These are phyloP conservation scores for Parauchenoglanis punctatus DNA, from an alignment of 2,797 vertebrate genomes.

Conservation along the genomic window DNA sequence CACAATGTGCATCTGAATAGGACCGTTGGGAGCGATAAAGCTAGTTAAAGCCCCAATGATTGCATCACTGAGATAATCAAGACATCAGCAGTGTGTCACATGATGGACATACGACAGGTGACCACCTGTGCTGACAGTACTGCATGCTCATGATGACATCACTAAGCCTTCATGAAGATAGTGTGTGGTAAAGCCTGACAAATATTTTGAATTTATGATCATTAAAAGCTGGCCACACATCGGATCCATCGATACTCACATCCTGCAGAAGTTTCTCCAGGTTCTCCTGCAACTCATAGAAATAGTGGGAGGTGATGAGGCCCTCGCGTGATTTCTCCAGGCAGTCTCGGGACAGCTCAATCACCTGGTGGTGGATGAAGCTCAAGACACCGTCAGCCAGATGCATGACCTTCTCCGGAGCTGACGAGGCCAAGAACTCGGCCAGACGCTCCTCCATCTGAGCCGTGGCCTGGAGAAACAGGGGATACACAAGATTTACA, in stretches of 20 bases:
- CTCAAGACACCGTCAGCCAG: constrained; percentile 93
- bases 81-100: constrained; percentile 62
- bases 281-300: constrained; percentile 96
- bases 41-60: constrained; percentile 63
- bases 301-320: constrained; percentile 95
- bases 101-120: constrained; percentile 52
- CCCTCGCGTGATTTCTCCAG: constrained; percentile 91
- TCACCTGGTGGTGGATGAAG: constrained; percentile 97
- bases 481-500: background rate
- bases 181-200: background rate
- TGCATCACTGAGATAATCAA: constrained; percentile 78
- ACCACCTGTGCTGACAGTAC: constrained; percentile 12
- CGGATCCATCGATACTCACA: constrained; percentile 74
- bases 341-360: constrained; percentile 94
- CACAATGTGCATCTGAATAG: constrained; percentile 63
- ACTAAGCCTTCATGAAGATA: constrained; percentile 9
- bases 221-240: background rate
- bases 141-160: constrained; percentile 32
- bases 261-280: constrained; percentile 96
- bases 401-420: constrained; percentile 86
- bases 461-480: constrained; percentile 83
- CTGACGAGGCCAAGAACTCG: constrained; percentile 86
- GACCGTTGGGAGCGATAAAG: constrained; percentile 70
- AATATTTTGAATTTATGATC: background rate
- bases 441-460: constrained; percentile 96